Evolutionary conservation across 2,113 vertebrate genomes (phyloP).

Genomic region (Catharus fuscescens): DNA sequence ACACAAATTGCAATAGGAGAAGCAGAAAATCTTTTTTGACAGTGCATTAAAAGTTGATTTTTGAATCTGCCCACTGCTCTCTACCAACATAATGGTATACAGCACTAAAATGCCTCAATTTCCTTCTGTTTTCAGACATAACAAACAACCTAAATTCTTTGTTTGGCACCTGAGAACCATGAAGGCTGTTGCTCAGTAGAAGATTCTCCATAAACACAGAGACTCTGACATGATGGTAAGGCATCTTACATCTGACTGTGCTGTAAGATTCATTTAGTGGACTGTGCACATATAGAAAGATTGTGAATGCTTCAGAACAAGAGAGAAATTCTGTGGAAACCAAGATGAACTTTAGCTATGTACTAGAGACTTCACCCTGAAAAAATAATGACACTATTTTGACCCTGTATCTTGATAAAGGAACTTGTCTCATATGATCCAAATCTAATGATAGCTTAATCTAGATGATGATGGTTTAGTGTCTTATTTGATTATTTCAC

Average conservation of each 20-base stretch:
- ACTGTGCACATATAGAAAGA: not conserved
- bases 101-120: not conserved
- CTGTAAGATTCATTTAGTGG: not conserved
- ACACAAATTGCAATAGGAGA: not conserved
- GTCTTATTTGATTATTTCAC: not conserved
- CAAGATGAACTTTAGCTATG: not conserved
- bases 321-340: not conserved
- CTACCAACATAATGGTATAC: not conserved
- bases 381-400: not conserved
- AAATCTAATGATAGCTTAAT: not conserved
- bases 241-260: not conserved
- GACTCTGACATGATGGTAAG: not conserved
- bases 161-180: not conserved
- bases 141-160: not conserved
- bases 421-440: not conserved
- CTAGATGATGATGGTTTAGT: not conserved
- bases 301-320: not conserved
- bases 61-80: not conserved
- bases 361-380: not conserved
- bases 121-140: not conserved
- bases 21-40: not conserved
- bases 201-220: not conserved
- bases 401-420: not conserved
- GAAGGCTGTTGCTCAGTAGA: not conserved
- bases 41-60: not conserved